phyloP scores from a whole-genome alignment of 2,888 invertebrate genomes.

The Pilophorus perplexus region DNA sequence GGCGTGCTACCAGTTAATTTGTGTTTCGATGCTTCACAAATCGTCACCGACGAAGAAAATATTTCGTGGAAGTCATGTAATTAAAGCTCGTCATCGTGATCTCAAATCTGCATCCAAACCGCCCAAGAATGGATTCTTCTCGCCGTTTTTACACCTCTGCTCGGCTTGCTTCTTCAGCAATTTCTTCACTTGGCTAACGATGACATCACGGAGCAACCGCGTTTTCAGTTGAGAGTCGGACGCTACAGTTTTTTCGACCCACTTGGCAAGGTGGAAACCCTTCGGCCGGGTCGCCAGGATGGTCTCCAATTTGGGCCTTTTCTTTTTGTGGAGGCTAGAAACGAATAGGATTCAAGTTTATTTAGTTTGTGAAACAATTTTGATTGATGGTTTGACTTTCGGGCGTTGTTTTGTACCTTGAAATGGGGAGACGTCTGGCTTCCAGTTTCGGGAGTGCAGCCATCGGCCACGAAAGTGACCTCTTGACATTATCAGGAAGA shows the following conservation, averaged over 20 bases:
- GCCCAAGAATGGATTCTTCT: no score
- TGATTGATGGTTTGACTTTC: neutral
- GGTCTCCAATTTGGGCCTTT: conserved; percentile 9
- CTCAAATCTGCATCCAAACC: no score
- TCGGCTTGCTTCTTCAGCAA: conserved; percentile 8
- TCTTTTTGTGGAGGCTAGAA: neutral
- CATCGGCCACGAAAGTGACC: neutral
- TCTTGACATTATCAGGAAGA: no score
- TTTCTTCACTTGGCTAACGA: conserved; percentile 19
- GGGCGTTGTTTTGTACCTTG: no score
- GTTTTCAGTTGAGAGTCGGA: neutral
- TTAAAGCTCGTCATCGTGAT: no score
- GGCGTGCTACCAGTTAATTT: no score
- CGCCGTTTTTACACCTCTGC: neutral
- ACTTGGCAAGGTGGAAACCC: neutral
- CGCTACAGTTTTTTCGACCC: conserved; percentile 1
- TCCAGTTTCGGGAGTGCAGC: neutral
- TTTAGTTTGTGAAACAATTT: neutral
- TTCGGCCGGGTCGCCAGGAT: conserved; percentile 10
- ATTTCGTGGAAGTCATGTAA: no score
- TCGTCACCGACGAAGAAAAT: no score
- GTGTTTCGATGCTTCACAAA: no score
- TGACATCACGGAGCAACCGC: conserved; percentile 1
- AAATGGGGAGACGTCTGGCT: neutral
- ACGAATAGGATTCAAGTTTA: neutral